Percentiles rank a stretch among this genome's conserved stretches.
Evolutionary conservation across 2,113 vertebrate genomes (phyloP).

Genomic region (Oceanodroma tethys): DNA sequence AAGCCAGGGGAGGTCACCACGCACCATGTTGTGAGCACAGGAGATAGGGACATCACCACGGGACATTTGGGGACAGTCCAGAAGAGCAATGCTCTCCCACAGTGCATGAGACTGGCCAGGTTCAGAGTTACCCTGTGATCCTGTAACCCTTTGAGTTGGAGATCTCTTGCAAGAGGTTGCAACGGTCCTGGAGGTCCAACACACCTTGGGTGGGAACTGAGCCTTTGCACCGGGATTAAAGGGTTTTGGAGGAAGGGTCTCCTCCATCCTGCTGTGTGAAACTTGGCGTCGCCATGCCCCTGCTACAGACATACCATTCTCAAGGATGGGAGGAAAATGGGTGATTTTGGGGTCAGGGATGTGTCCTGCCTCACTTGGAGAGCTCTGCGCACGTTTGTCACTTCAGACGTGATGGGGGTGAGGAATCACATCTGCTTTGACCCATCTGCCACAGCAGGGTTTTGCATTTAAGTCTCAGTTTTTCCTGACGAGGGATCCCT

Average conservation of each 20-base stretch:
- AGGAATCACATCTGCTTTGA: background rate
- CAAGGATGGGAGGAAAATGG: background rate
- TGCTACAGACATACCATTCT: background rate
- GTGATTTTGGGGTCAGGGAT: background rate
- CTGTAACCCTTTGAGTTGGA: background rate
- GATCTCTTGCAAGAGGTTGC: background rate
- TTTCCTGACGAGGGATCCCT: background rate
- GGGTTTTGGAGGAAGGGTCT: background rate
- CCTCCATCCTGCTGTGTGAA: background rate
- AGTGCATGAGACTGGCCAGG: background rate
- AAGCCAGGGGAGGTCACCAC: background rate
- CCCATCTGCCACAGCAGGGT: background rate
- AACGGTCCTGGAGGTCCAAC: background rate
- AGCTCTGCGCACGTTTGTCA: background rate
- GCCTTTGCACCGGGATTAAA: background rate
- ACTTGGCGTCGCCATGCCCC: background rate
- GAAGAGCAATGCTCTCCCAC: background rate
- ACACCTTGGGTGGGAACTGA: background rate
- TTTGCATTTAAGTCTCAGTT: background rate
- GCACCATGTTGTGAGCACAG: background rate
- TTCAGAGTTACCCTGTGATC: background rate
- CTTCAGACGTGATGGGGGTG: fast-evolving
- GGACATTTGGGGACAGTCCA: background rate
- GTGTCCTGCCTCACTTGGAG: background rate
- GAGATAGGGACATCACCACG: background rate